These are phyloP conservation scores for Ceratoteleas bidentatus DNA, from an alignment of 1,140 invertebrate genomes.

Conservation along the genomic window DNA sequence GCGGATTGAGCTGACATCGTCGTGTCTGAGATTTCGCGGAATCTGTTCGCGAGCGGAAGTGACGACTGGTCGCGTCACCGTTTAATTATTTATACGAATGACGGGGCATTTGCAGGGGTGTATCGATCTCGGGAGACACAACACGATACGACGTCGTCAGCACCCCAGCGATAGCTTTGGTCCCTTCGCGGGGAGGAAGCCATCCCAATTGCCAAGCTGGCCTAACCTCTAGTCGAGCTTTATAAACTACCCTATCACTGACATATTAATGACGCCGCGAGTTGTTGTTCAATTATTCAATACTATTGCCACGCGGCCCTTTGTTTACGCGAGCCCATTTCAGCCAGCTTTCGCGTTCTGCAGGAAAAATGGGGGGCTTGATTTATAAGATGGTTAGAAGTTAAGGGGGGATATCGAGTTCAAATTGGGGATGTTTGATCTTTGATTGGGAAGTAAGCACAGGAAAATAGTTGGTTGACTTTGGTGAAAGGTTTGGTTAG, in stretches of 20 bases:
- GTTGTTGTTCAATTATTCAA: slow-evolving; percentile 41
- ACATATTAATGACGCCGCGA: slow-evolving; percentile 39
- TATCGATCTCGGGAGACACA: slow-evolving; percentile 60
- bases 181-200: slow-evolving; percentile 67
- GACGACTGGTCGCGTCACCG: slow-evolving; percentile 58
- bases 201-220: slow-evolving; percentile 65
- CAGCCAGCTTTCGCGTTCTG: too few relatives aligned
- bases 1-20: slow-evolving; percentile 20
- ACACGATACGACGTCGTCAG: slow-evolving; percentile 60
- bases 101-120: slow-evolving; percentile 26
- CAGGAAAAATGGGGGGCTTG: too few relatives aligned
- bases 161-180: slow-evolving; percentile 63
- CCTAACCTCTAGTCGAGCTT: slow-evolving; percentile 46
- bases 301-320: background rate
- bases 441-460: too few relatives aligned
- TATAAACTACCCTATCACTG: slow-evolving; percentile 57
- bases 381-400: too few relatives aligned
- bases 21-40: slow-evolving; percentile 27
- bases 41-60: slow-evolving; percentile 53
- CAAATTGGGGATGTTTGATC: too few relatives aligned
- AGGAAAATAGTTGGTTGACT: too few relatives aligned
- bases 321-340: too few relatives aligned
- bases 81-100: slow-evolving; percentile 63
- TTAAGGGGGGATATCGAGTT: too few relatives aligned
- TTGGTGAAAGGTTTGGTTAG: too few relatives aligned